Conservation (phyloP, 2,113 vertebrate genomes). For the Zosterops borbonicus region DNA sequence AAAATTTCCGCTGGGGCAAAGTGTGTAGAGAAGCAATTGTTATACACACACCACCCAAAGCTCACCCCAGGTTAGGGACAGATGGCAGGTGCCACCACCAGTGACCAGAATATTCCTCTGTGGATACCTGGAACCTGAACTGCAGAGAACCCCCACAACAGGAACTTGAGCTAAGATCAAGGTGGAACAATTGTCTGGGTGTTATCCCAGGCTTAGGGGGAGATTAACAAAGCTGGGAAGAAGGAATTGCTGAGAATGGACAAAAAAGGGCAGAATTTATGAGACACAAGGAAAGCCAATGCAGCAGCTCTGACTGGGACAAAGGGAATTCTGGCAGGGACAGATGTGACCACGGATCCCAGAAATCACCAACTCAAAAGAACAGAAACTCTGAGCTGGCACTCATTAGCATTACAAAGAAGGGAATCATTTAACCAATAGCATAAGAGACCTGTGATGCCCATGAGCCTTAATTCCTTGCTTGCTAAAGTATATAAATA, state of each 20-base stretch:
- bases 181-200: neutral
- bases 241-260: neutral
- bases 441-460: neutral
- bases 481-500: neutral
- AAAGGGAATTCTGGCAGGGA: neutral
- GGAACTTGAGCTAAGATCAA: neutral
- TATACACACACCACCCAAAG: neutral
- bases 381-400: neutral
- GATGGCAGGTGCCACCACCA: neutral
- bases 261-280: neutral
- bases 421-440: neutral
- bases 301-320: neutral
- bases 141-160: too few species aligned
- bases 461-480: neutral
- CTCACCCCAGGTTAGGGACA: neutral
- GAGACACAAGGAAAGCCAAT: neutral
- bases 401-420: neutral
- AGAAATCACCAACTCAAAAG: neutral
- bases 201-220: neutral
- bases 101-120: too few species aligned
- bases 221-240: neutral
- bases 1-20: neutral
- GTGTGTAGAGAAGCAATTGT: fast-evolving
- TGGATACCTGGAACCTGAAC: neutral
- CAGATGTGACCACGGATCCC: fast-evolving